Evolutionary conservation across 1,140 invertebrate genomes (phyloP).

Genomic region (Lerema accius): DNA sequence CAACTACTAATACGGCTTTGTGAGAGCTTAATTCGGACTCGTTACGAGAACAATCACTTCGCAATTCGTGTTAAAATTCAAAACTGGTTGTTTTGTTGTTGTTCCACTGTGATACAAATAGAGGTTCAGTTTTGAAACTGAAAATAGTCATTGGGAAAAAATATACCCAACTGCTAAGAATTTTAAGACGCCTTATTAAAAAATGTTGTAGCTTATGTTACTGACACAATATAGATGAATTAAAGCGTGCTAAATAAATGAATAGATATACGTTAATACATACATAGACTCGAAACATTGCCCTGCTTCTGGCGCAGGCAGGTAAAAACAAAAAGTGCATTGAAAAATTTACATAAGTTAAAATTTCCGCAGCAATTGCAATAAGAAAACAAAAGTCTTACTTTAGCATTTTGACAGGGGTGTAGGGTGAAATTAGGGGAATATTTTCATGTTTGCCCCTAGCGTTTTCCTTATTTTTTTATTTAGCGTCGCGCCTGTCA

Average conservation of each 20-base stretch:
- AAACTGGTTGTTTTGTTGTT: too few relatives aligned
- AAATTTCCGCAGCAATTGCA: constrained; percentile 57
- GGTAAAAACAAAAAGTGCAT: constrained; percentile 45
- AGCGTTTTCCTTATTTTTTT: constrained; percentile 10
- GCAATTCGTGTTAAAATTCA: constrained; percentile 32
- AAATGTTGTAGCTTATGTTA: too few relatives aligned
- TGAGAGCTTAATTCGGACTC: constrained; percentile 55
- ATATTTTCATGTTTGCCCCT: constrained; percentile 35
- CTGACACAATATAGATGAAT: too few relatives aligned
- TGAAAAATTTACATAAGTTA: constrained; percentile 52
- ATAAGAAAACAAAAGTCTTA: constrained; percentile 50
- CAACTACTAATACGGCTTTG: constrained; percentile 65
- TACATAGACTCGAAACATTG: too few relatives aligned
- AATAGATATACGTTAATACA: too few relatives aligned
- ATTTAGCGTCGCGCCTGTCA: constrained; percentile 32
- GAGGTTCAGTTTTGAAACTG: too few relatives aligned
- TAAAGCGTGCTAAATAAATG: too few relatives aligned
- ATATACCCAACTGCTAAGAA: too few relatives aligned
- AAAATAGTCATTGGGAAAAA: too few relatives aligned
- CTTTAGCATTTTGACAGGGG: constrained; percentile 22
- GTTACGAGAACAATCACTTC: constrained; percentile 39
- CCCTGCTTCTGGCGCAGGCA: too few relatives aligned
- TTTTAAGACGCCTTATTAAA: too few relatives aligned
- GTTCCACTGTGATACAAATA: too few relatives aligned
- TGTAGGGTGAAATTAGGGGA: constrained; percentile 13